Conservation (phyloP, 2,888 invertebrate genomes). For the Metalampra italica region DNA sequence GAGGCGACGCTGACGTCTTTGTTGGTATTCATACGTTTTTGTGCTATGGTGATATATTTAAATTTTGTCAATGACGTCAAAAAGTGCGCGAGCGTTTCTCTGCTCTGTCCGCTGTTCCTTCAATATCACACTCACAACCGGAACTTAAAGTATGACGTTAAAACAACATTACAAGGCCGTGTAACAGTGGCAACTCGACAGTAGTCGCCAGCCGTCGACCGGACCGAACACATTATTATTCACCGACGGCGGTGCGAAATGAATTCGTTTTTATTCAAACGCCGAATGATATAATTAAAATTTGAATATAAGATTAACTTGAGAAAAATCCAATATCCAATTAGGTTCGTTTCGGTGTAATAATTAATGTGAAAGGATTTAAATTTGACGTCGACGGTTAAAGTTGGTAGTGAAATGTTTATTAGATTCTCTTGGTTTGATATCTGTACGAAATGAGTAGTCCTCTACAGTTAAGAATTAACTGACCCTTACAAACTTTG, state of each 20-base stretch:
- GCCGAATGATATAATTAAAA: constrained; percentile 76
- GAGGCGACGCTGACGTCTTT: too few species aligned
- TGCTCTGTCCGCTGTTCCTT: too few species aligned
- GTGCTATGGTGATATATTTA: too few species aligned
- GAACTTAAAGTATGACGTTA: constrained; percentile 1
- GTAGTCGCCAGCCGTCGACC: constrained; percentile 47
- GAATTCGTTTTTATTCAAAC: constrained; percentile 76
- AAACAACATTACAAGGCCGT: constrained; percentile 38
- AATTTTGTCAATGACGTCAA: too few species aligned
- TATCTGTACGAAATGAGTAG: too few species aligned
- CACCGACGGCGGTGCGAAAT: constrained; percentile 62
- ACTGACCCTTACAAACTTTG: too few species aligned
- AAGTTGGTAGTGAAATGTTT: too few species aligned
- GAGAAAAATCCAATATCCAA: constrained; percentile 65
- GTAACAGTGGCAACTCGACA: constrained; percentile 32
- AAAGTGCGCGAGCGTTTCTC: too few species aligned
- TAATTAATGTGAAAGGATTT: constrained; percentile 38
- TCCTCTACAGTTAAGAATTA: too few species aligned
- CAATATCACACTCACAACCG: background rate
- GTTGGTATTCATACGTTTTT: too few species aligned
- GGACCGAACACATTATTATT: constrained; percentile 63
- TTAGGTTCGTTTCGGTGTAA: constrained; percentile 34
- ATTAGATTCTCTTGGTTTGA: too few species aligned
- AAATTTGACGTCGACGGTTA: background rate
- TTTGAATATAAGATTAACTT: constrained; percentile 75